Conservation (phyloP, 2,113 vertebrate species). For the Lampris incognitus region DNA sequence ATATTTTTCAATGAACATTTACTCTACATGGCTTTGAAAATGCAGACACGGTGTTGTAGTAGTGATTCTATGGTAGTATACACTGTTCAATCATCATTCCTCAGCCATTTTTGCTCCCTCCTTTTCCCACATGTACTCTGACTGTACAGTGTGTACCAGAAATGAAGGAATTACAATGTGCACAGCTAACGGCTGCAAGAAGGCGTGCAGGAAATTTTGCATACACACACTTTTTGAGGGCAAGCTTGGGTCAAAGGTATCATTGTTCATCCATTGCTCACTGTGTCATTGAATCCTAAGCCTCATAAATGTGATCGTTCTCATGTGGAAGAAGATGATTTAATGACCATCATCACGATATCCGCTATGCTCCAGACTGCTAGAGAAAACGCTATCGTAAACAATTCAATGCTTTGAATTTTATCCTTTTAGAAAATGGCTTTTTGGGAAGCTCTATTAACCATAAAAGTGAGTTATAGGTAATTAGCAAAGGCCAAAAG, state of each 20-base stretch:
- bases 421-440: not conserved
- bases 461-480: not conserved
- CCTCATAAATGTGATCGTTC: conserved; percentile 4
- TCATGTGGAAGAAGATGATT: not conserved
- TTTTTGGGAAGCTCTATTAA: not conserved
- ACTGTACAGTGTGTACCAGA: no score
- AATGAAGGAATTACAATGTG: no score
- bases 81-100: no score
- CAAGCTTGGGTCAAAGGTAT: not conserved
- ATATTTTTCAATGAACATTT: no score
- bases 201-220: not conserved
- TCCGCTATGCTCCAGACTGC: conserved; percentile 1
- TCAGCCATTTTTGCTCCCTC: no score
- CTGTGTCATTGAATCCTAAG: not conserved
- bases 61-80: no score
- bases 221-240: not conserved
- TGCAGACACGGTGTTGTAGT: no score
- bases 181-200: no score
- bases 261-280: not conserved
- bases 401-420: not conserved
- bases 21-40: no score
- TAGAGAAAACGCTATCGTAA: conserved; percentile 2
- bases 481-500: no score
- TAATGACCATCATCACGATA: not conserved
- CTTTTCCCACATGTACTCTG: no score